Conservation (phyloP, 2,888 invertebrate species). For the Cantharis nigra region DNA sequence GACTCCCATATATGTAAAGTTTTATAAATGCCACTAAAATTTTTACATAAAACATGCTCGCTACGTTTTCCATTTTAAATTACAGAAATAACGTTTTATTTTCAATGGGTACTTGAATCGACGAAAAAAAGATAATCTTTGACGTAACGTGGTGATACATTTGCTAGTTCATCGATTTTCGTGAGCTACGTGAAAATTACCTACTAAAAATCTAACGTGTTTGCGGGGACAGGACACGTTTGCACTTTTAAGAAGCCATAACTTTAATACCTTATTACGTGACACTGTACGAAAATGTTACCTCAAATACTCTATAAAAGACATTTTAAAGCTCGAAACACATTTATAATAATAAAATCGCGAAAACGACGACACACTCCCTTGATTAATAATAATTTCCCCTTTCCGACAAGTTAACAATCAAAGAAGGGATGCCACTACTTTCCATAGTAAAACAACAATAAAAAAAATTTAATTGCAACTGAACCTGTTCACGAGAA, state of each 20-base stretch:
- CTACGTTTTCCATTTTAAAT: background rate
- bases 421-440: background rate
- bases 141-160: conserved; percentile 1
- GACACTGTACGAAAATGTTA: background rate
- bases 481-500: background rate
- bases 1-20: background rate
- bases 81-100: background rate
- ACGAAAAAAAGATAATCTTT: background rate
- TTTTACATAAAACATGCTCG: background rate
- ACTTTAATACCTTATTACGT: conserved; percentile 5
- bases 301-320: background rate
- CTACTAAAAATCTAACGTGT: background rate
- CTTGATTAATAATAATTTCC: background rate
- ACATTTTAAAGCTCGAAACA: background rate
- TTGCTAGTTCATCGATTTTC: background rate
- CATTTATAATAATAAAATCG: background rate
- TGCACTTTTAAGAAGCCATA: conserved; percentile 4
- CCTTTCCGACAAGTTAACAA: background rate
- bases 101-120: background rate
- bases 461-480: background rate
- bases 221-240: background rate
- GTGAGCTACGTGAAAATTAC: conserved; percentile 2
- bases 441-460: background rate
- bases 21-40: background rate
- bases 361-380: background rate